phyloP scores from a whole-genome alignment of 2,888 invertebrate genomes.

The Axea sp. region DNA sequence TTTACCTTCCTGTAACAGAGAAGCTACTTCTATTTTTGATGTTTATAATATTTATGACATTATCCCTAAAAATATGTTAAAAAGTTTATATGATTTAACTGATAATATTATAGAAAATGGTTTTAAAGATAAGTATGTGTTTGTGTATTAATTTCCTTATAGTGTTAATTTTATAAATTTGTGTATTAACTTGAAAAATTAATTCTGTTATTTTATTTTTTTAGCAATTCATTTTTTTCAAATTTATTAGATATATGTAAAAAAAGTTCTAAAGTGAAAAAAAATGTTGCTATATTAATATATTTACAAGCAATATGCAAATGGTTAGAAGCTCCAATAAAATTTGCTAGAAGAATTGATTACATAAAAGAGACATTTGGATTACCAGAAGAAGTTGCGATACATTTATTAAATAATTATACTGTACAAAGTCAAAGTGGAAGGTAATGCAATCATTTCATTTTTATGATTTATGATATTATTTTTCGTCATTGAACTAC shows the following conservation, averaged over 20 bases:
- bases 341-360: slow-evolving; percentile 66
- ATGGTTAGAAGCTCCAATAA: slow-evolving; percentile 72
- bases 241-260: background rate
- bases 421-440: slow-evolving; percentile 11
- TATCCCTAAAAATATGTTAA: slow-evolving; percentile 70
- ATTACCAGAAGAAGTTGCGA: slow-evolving; percentile 65
- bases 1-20: slow-evolving; percentile 73
- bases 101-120: slow-evolving; percentile 63
- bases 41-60: slow-evolving; percentile 76
- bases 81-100: slow-evolving; percentile 67
- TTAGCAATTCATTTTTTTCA: slow-evolving; percentile 8
- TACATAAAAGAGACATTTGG: slow-evolving; percentile 21
- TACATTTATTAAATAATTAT: slow-evolving; percentile 15
- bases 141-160: too few species aligned
- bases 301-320: slow-evolving; percentile 69
- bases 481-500: too few species aligned
- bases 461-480: too few species aligned
- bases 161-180: too few species aligned
- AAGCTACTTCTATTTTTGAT: slow-evolving; percentile 70
- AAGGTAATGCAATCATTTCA: slow-evolving; percentile 17
- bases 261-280: slow-evolving; percentile 63
- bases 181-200: too few species aligned
- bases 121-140: slow-evolving; percentile 62
- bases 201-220: slow-evolving; percentile 20
- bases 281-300: slow-evolving; percentile 70